Evolutionary conservation across 2,888 invertebrate genomes (phyloP), one percentile per base, ranked within the genome.

Genomic region (Mythimna ferrago): DNA sequence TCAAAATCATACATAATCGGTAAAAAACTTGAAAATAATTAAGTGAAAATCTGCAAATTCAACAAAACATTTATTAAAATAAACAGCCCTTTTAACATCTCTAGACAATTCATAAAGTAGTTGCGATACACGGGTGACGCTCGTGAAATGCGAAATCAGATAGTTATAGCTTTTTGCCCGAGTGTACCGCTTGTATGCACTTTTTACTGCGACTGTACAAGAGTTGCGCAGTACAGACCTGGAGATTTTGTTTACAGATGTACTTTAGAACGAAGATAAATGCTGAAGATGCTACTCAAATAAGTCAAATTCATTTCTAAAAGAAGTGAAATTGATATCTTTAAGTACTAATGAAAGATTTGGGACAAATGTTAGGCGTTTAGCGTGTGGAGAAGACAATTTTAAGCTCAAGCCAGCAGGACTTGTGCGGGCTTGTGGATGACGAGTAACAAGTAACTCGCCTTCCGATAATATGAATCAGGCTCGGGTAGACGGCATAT

Each of bases 61-160:
- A 21, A 54, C n/a, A 32, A 3, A 56, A 38, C 62, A 77, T 79
- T 48, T 44, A 44, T 51, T 51, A 53, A 9, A 53, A 44, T 16
- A 66, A 75, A 70, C 26, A 57, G 21, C 1, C n/a, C 6, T 53
- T 73, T 69, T 60, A 82, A 74, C 88, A 86, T 61, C 89, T 90
- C 89, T 60, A 80, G 82, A 83, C 35, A 76, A 80, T 83, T 85
- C 80, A 64, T 11, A 58, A 19, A 32, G 35, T 71, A 84, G 81
- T 87, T 85, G 83, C 84, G 83, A 88, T 87, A 84, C 78, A 80
- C 82, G 67, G 85, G 82, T 82, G 88, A 89, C 87, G 90, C 82
- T 93, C 93, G 92, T 93, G 92, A 92, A 92, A 93, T 92, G 91
- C 88, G 88, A 93, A 89, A 93, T 93, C 93, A 91, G 93, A 93